Base-by-base conservation (phyloP, 2,113 vertebrate species). In the Cebidichthys violaceus region DNA sequence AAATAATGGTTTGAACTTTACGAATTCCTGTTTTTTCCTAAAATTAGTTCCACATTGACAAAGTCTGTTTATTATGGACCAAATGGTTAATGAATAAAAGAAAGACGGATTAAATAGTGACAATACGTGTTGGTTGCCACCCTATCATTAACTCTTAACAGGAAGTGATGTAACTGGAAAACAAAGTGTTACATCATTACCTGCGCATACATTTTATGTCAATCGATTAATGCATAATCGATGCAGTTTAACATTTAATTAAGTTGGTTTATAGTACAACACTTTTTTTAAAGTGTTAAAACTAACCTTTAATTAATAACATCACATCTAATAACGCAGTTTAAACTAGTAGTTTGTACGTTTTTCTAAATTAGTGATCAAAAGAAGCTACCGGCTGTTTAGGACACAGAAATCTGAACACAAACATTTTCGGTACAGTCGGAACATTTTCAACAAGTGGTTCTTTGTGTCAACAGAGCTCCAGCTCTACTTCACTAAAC, bases 391-490 rank as follows among this genome's bases (percentile, higher is more conserved):
- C 13, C 31, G 18, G 31, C 33, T 15, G 70, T 62, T 68, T 59
- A 59, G 1, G 37, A 20, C 29, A 33, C 33, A 33, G 33, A 33
- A 13, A 52, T 15, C 55, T 24, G 29, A 24, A 37, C 57, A 41
- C 24, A 0, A 33, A n/a, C n/a, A n/a, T n/a, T n/a, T n/a, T n/a
- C n/a, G n/a, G n/a, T n/a, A n/a, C n/a, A n/a, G 22, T 15, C 39
- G 35, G 6, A 1, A 0, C 11, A 1, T 62, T 62, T n/a, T 14
- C 71, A 81, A 90, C 88, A 90, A 82, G 52, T 77, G 59, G 50
- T 9, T 80, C 24, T 66, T 62, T 29, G 10, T 18, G 8, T 15
- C 22, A 24, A 59, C 17, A 47, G 4, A 24, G 67, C 62, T 45
- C 2, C 6, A 2, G 4, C 41, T 31, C 1, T 24, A 10, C 22